phyloP scores from a whole-genome alignment of 2,888 invertebrate genomes.

The Xestia ashworthii region DNA sequence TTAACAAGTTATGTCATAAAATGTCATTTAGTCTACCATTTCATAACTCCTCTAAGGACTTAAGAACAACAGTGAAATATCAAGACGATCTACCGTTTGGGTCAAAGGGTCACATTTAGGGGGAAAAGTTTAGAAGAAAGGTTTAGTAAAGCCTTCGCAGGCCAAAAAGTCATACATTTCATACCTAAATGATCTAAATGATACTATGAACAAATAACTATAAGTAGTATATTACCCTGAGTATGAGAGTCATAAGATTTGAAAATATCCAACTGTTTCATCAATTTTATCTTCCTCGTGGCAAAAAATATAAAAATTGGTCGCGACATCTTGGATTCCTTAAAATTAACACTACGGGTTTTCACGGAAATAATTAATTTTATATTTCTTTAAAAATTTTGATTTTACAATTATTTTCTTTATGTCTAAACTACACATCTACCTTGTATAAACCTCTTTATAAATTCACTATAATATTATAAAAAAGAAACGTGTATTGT shows the following conservation, averaged over 20 bases:
- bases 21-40: constrained; percentile 70
- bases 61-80: constrained; percentile 79
- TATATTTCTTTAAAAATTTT: constrained; percentile 80
- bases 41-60: constrained; percentile 78
- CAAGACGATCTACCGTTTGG: constrained; percentile 67
- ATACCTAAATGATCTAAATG: constrained; percentile 78
- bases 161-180: constrained; percentile 84
- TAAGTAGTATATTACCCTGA: constrained; percentile 88
- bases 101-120: constrained; percentile 66
- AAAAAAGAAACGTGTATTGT: constrained; percentile 68
- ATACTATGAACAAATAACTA: constrained; percentile 78
- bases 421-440: constrained; percentile 87
- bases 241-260: constrained; percentile 89
- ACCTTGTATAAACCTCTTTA: constrained; percentile 91
- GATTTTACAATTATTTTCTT: constrained; percentile 74
- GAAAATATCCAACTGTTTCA: constrained; percentile 73
- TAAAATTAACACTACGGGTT: constrained; percentile 84
- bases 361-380: constrained; percentile 74
- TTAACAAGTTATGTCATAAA: constrained; percentile 78
- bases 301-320: constrained; percentile 86
- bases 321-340: constrained; percentile 80
- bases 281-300: constrained; percentile 74
- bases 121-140: constrained; percentile 69
- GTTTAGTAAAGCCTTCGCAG: constrained; percentile 77
- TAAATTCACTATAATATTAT: constrained; percentile 84